These are phyloP conservation scores for Gerris buenoi DNA, from an alignment of 1,140 invertebrate genomes.

Conservation along the genomic window DNA sequence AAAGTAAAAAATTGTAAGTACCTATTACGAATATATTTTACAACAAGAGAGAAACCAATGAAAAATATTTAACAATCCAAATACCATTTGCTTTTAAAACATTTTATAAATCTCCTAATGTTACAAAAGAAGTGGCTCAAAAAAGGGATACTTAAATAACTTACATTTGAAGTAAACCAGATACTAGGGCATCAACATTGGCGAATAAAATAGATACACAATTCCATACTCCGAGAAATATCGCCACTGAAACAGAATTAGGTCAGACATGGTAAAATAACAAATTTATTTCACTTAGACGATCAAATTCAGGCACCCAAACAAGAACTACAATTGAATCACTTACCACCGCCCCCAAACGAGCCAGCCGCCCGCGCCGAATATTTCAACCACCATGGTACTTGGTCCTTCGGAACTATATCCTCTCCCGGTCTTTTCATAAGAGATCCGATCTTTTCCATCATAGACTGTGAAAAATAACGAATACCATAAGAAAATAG, in stretches of 20 bases:
- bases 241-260: slow-evolving; percentile 64
- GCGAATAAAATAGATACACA: slow-evolving; percentile 52
- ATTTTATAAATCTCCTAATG: too few relatives aligned
- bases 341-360: slow-evolving; percentile 63
- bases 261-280: too few relatives aligned
- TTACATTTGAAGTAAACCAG: slow-evolving; percentile 76
- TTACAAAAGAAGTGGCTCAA: too few relatives aligned
- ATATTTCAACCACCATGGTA: slow-evolving; percentile 79
- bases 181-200: slow-evolving; percentile 50
- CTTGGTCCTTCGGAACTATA: slow-evolving; percentile 55
- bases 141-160: slow-evolving; percentile 25
- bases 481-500: neutral
- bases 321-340: slow-evolving; percentile 9
- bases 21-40: too few relatives aligned
- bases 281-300: too few relatives aligned
- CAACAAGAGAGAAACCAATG: too few relatives aligned
- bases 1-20: too few relatives aligned
- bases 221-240: slow-evolving; percentile 69
- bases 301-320: too few relatives aligned
- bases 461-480: slow-evolving; percentile 42
- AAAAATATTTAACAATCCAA: too few relatives aligned
- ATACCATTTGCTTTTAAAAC: too few relatives aligned
- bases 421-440: slow-evolving; percentile 62
- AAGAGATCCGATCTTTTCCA: slow-evolving; percentile 56
- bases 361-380: slow-evolving; percentile 66